phyloP scores from a whole-genome alignment of 2,888 invertebrate species.

The Pandemis cinnamomeana region DNA sequence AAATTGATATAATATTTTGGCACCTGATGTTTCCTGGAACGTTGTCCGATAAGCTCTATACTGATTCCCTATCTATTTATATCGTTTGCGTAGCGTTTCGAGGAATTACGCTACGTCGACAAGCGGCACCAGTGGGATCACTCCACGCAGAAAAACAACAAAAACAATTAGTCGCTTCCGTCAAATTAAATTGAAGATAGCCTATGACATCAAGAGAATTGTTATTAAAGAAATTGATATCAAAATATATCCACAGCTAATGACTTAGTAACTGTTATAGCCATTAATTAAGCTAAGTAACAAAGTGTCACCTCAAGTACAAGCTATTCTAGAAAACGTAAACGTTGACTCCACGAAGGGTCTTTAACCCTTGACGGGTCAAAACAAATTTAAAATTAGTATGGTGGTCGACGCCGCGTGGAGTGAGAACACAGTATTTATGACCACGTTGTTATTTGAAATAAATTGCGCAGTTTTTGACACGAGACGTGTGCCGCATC shows the following conservation, averaged over 20 bases:
- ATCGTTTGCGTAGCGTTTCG: constrained; percentile 9
- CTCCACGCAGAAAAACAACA: constrained; percentile 5
- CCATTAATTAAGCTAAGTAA: constrained; percentile 15
- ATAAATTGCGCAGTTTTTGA: constrained; percentile 53
- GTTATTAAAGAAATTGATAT: constrained; percentile 19
- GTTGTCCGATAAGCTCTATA: constrained; percentile 51
- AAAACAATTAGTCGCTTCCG: constrained; percentile 12
- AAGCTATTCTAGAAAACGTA: constrained; percentile 28
- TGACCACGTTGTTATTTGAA: constrained; percentile 30
- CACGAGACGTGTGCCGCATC: constrained; percentile 47
- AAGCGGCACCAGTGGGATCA: constrained; percentile 1
- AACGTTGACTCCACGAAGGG: constrained; percentile 30
- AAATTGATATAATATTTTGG: constrained; percentile 10
- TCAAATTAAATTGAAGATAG: constrained; percentile 6
- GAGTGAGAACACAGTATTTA: constrained; percentile 24
- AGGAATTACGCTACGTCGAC: constrained; percentile 17
- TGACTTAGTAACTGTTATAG: constrained; percentile 23
- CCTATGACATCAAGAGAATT: constrained; percentile 24
- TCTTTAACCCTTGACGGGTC: constrained; percentile 35
- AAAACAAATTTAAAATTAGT: constrained; percentile 36
- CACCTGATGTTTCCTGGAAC: constrained; percentile 57
- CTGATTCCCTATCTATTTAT: constrained; percentile 24
- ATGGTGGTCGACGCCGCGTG: constrained; percentile 18
- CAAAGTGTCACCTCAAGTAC: constrained; percentile 3
- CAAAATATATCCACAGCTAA: constrained; percentile 8